Base-by-base conservation (phyloP, 23 tunicate genomes). In the Oikopleura vanhoeffeni region DNA sequence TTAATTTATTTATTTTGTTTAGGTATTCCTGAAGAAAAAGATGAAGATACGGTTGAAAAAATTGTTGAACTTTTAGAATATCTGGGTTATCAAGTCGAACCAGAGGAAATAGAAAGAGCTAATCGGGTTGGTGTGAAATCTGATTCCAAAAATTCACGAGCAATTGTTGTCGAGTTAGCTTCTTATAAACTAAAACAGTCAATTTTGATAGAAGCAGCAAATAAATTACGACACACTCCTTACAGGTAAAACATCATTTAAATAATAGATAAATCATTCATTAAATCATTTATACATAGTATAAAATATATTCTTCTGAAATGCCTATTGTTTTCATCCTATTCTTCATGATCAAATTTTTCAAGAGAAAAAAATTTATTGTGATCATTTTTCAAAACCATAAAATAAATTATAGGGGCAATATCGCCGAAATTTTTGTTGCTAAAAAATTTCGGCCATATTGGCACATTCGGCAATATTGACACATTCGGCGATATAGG, bases 81-180 rank as follows among this genome's bases (percentile, higher is more conserved):
- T 41, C 76, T 95, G 76, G 89, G 86, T 27, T 88, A 90, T n/a
- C 41, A 76, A 38, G 39, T 95, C 39, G 76, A 86, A 28, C 33
- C 87, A 30, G 42, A 76, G 39, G 90, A 90, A 41, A 84, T 95
- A 0, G 90, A 88, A 41, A 76, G 89, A 36, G 96, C 90, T 1
- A 87, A 88, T 57, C 88, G 99, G 40, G 85, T 95, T 39, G 90
- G 90, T 39, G 57, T 41, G 32, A 87, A 75, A 57, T 83, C 58
- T 38, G 79, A 71, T 2, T 33, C 27, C 41, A 85, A 57, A 76
- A 35, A 41, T 1, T 82, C 67, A n/a, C 57, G 92, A 42, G 84
- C 87, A 0, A 87, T 95, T 36, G 91, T 88, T 2, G 92, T 87
- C 41, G 87, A 90, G 76, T 41, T 95, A 39, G 86, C 96, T 0